phyloP scores from a whole-genome alignment of 2,888 invertebrate species.

The Tinea semifulvella region DNA sequence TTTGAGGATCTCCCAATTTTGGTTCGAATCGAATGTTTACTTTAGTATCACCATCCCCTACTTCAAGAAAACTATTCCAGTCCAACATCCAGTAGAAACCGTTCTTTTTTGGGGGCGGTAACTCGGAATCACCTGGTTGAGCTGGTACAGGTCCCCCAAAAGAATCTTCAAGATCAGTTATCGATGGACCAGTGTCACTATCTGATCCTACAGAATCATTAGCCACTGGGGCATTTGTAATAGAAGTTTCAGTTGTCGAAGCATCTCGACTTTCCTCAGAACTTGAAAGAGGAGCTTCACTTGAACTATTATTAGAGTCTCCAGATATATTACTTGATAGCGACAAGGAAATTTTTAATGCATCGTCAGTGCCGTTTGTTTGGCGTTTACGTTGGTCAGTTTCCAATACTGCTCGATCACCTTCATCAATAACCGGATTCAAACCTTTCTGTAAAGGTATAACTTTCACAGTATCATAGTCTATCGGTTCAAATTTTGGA shows the following conservation, averaged over 20 bases:
- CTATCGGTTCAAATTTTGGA: slow-evolving; percentile 44
- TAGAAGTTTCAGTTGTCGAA: slow-evolving; percentile 26
- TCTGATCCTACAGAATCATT: slow-evolving; percentile 53
- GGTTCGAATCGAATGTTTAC: slow-evolving; percentile 84
- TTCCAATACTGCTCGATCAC: slow-evolving; percentile 27
- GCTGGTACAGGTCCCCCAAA: slow-evolving; percentile 74
- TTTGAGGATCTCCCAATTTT: slow-evolving; percentile 80
- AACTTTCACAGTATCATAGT: slow-evolving; percentile 52
- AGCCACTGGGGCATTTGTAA: slow-evolving; percentile 21
- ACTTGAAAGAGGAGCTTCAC: slow-evolving; percentile 23
- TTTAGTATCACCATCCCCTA: slow-evolving; percentile 78
- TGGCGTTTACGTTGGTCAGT: slow-evolving; percentile 48
- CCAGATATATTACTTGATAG: slow-evolving; percentile 18
- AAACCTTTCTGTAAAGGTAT: slow-evolving; percentile 50
- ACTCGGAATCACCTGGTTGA: slow-evolving; percentile 65
- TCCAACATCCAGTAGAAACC: slow-evolving; percentile 88
- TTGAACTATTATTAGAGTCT: slow-evolving; percentile 21
- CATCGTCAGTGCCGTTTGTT: slow-evolving; percentile 26
- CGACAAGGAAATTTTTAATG: slow-evolving; percentile 23
- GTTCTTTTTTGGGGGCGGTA: slow-evolving; percentile 74
- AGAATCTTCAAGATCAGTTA: slow-evolving; percentile 77
- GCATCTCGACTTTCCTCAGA: slow-evolving; percentile 25
- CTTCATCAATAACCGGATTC: slow-evolving; percentile 33
- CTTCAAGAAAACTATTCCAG: slow-evolving; percentile 87
- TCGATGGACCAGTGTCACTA: slow-evolving; percentile 56